These are phyloP conservation scores for Platygyra sinensis DNA, from an alignment of 64 coral and sea anemone genomes.

Conservation along the genomic window DNA sequence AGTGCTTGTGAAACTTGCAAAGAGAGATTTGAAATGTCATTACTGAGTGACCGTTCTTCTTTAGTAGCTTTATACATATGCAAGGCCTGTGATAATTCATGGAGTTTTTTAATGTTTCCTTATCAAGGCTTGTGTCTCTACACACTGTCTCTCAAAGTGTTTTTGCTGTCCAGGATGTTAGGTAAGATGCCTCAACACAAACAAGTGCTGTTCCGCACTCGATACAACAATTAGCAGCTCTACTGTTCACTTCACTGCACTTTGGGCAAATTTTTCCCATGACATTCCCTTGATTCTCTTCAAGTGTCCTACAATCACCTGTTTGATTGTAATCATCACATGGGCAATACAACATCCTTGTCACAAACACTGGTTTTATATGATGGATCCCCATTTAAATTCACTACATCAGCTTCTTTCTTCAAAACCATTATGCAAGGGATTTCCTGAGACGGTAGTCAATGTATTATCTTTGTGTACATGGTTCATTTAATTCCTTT, in stretches of 20 bases:
- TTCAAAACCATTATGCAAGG: neutral
- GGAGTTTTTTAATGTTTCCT: slow-evolving; percentile 49
- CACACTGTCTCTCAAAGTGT: slow-evolving; percentile 55
- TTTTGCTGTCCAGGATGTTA: slow-evolving; percentile 56
- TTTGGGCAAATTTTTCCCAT: slow-evolving; percentile 73
- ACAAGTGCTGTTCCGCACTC: slow-evolving; percentile 83
- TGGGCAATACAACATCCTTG: neutral
- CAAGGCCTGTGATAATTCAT: slow-evolving; percentile 28
- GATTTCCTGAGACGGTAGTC: neutral
- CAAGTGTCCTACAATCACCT: neutral
- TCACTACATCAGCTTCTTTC: neutral
- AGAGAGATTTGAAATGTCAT: slow-evolving; percentile 33
- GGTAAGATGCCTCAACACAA: slow-evolving; percentile 22
- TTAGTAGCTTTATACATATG: slow-evolving; percentile 26
- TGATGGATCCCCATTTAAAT: neutral
- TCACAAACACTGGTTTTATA: neutral
- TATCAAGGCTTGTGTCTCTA: slow-evolving; percentile 50
- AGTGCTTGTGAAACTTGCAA: slow-evolving; percentile 30
- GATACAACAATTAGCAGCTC: slow-evolving; percentile 85
- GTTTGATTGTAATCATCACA: neutral
- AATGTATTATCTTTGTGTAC: neutral
- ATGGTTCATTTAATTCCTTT: too few species aligned
- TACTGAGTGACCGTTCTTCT: slow-evolving; percentile 14
- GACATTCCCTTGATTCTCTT: neutral
- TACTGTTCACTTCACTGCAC: slow-evolving; percentile 78